Base-by-base conservation (phyloP, 1,140 invertebrate genomes). In the Aphaenogaster ashmeadi region DNA sequence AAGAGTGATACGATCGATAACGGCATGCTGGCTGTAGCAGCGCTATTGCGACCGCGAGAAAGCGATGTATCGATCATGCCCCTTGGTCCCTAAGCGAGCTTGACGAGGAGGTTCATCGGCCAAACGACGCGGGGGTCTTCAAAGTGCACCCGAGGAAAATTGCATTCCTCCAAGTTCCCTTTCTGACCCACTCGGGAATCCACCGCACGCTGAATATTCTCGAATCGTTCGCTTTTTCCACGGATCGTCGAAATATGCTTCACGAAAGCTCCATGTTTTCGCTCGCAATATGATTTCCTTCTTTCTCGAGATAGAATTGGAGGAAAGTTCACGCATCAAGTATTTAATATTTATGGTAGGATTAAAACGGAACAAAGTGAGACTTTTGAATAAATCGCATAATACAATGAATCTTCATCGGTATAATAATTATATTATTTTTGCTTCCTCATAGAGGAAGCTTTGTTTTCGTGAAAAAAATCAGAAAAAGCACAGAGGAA, bases 111-210 rank as follows among this genome's bases (percentile, higher is more conserved):
- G 87, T 91, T 90, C 84, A 90, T 90, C 81, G 87, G 80, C 44
- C 72, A 83, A 83, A 84, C 89, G 79, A 75, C 50, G 87, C 71
- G 58, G 56, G 71, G 81, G 58, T 81, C 75, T 88, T 87, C 86
- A 89, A 92, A 91, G 87, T 83, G 79, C 77, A 86, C 77, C 78
- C 62, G 72, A 56, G 83, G 66, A 89, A 91, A 90, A 92, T 91
- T 91, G 87, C 91, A 92, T 92, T 92, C 89, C 90, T 87, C 85
- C 62, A 80, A 74, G 77, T 89, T 89, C 69, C 81, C 85, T 88
- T 79, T 72, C 72, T 80, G 83, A 89, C 66, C 90, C 74, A 84
- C 62, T 89, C 86, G 69, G 84, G 71, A 83, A 91, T 87, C 77
- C 38, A 47, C 52, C 50, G 88, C 78, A 88, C 77, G 87, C 75